A percentile compares a stretch with the other conserved stretches of the same genome.
Evolutionary conservation across 2,797 vertebrate species (phyloP).

Genomic region (Tenualosa ilisha): DNA sequence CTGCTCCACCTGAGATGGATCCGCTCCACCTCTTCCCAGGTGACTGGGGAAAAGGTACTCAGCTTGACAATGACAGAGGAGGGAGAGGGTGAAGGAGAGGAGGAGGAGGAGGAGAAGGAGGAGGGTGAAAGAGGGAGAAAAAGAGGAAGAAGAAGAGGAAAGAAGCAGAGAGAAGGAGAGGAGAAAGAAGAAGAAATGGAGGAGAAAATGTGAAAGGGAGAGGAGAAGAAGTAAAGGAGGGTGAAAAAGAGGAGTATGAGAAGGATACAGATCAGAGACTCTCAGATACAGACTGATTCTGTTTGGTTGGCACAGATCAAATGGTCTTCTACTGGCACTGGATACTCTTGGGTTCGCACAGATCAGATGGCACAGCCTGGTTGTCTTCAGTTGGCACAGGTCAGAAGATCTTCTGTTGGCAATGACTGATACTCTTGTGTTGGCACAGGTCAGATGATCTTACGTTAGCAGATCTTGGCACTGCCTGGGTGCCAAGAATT

Average conservation of each 20-base stretch:
- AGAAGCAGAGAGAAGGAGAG: no score
- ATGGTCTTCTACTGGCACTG: no score
- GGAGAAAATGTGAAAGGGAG: neutral
- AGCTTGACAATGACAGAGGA: neutral
- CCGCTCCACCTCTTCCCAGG: neutral
- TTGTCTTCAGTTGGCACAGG: no score
- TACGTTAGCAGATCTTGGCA: no score
- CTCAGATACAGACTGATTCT: no score
- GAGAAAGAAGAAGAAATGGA: neutral
- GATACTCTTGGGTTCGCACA: no score
- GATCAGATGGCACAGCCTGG: neutral
- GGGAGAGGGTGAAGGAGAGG: neutral
- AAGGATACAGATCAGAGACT: neutral
- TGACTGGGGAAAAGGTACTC: neutral
- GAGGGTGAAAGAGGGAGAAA: neutral
- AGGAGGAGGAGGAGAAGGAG: no score
- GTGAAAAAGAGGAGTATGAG: neutral
- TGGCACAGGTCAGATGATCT: no score
- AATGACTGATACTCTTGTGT: no score
- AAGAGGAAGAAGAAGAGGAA: neutral
- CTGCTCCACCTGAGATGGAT: neutral
- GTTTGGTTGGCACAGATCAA: no score
- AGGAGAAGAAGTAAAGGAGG: neutral
- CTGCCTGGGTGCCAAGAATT: neutral
- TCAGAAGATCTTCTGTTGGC: no score